A percentile compares a stretch with the other conserved stretches of the same genome.
Evolutionary conservation across 2,113 vertebrate species (phyloP).

Genomic region (Naja naja): DNA sequence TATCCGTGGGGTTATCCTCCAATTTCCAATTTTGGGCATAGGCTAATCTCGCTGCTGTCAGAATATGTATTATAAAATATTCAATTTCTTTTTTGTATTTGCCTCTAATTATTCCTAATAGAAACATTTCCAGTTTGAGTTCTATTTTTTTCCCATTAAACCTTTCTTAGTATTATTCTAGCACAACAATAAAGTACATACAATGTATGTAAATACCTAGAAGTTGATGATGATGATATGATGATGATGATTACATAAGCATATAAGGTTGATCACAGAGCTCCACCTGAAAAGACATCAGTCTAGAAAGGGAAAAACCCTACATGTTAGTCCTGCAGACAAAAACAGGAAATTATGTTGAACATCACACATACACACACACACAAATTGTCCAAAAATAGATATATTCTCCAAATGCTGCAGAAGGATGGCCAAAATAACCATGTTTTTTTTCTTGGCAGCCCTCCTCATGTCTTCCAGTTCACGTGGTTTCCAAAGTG

Average conservation of each 20-base stretch:
- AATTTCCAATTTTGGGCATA: no score
- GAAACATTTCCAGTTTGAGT: no score
- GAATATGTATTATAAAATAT: no score
- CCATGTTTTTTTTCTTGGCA: not conserved
- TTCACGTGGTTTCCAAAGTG: not conserved
- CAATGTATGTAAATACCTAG: constrained; percentile 15
- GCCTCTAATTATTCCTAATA: no score
- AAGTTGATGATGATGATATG: not conserved
- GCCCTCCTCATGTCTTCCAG: not conserved
- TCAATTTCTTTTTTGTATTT: no score
- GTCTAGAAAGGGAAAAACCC: not conserved
- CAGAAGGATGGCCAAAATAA: not conserved
- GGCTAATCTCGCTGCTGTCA: no score
- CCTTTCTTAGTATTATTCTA: not conserved
- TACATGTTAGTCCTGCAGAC: not conserved
- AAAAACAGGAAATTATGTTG: not conserved
- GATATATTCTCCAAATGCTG: not conserved
- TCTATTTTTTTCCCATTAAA: no score
- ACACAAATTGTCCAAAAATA: not conserved
- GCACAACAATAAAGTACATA: not conserved
- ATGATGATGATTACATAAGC: not conserved
- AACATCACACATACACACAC: not conserved
- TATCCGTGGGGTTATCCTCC: no score
- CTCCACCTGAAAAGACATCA: not conserved
- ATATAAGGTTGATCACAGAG: not conserved